Base-by-base conservation (phyloP, 2,113 vertebrate species). In the Gymnarchus niloticus region DNA sequence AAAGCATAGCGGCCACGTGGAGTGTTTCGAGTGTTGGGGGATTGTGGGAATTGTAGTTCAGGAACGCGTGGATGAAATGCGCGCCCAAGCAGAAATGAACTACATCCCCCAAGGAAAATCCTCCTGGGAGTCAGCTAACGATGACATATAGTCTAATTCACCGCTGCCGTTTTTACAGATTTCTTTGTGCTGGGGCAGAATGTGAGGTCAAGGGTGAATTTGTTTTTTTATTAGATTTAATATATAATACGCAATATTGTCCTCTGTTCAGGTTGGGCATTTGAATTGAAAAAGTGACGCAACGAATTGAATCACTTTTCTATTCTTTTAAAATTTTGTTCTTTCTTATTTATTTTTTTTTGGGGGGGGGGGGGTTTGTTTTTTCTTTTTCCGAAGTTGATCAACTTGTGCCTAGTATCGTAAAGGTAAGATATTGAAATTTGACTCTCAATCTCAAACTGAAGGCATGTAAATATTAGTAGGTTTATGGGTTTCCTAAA, bases 1-100 rank as follows among this genome's bases (percentile, higher is more conserved):
- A 95, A 94, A 94, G 54, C n/a, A n/a, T n/a, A 87, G 77, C 56
- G 88, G 91, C 90, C 94, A 95, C 94, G 90, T 94, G 93, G 89
- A 93, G 92, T 83, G 8, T 69, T 3, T 94, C 93, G 89, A 93
- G 92, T 83, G 8, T 69, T 3, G 1, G 0, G 2, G 85, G 14
- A 54, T 1, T 57, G 0, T 88, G 94, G 93, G 93, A 91, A 88
- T 19, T 91, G 94, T 49, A 21, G 93, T 94, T 92, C 44, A 33
- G 1, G 8, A 0, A 1, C 19, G 1, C 44, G 23, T 48, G 8
- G 10, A 2, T 41, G 25, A 54, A 3, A 12, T 28, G 19, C 6
- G 57, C 52, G 54, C 0, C 1, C 48, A 7, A 3, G 0, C 1
- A 0, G 1, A 9, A 0, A 0, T 19, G 3, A 89, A 95, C 90